These are phyloP conservation scores for Euschistus heros DNA, from an alignment of 1,140 invertebrate species.

Conservation along the genomic window DNA sequence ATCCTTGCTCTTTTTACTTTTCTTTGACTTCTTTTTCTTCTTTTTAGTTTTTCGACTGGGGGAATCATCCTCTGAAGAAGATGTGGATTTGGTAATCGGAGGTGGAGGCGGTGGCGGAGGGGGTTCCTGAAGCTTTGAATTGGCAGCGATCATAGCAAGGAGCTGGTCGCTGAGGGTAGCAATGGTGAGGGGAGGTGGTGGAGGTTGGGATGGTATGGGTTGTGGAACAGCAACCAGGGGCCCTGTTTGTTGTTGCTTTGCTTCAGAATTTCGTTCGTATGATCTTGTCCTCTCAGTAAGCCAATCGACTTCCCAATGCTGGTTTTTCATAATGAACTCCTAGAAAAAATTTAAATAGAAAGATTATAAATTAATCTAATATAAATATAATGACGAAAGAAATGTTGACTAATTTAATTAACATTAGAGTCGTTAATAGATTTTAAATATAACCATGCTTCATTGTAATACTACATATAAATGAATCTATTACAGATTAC, in stretches of 20 bases:
- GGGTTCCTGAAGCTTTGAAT: conserved; percentile 28
- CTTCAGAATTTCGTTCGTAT: conserved; percentile 36
- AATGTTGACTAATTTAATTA: no score
- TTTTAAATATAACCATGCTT: no score
- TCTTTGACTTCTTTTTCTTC: conserved; percentile 22
- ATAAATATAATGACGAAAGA: no score
- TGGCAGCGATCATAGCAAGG: conserved; percentile 20
- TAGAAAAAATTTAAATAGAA: conserved; percentile 34
- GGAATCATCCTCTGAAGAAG: conserved; percentile 1
- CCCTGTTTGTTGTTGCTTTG: background rate
- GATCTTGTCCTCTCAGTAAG: conserved; percentile 66
- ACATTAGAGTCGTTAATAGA: no score
- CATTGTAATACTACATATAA: no score
- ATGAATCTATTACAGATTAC: no score
- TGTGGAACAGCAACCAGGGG: background rate
- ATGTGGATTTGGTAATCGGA: conserved; percentile 8
- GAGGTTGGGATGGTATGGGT: conserved; percentile 11
- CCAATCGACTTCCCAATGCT: conserved; percentile 76
- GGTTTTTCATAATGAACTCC: conserved; percentile 68
- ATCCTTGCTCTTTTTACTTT: conserved; percentile 19
- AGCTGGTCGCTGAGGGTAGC: conserved; percentile 18
- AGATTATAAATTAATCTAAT: no score
- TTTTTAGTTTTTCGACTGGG: conserved; percentile 14
- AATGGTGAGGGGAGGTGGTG: background rate
- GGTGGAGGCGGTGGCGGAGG: conserved; percentile 12